phyloP scores from a whole-genome alignment of 2,888 invertebrate species.

The Beris morrisii region DNA sequence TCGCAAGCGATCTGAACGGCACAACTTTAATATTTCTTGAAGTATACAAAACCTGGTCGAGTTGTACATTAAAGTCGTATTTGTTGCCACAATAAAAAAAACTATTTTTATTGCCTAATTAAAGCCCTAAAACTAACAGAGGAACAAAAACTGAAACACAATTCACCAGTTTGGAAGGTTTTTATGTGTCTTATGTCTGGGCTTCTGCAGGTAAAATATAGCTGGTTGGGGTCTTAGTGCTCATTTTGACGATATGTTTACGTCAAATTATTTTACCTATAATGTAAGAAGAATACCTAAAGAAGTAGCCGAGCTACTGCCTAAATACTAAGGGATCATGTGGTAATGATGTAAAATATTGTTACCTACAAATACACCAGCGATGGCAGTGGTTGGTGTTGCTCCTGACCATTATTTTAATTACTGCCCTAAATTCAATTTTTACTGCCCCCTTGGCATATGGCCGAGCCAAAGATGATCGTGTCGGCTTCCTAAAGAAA shows the following conservation, averaged over 20 bases:
- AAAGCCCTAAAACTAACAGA: constrained; percentile 35
- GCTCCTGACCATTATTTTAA: constrained; percentile 23
- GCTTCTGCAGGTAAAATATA: no score
- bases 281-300: no score
- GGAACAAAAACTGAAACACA: constrained; percentile 8
- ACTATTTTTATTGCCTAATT: constrained; percentile 37
- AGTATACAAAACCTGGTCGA: neutral
- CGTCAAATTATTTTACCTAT: no score
- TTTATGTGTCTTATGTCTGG: no score
- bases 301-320: no score
- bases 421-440: constrained; percentile 28
- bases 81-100: constrained; percentile 31
- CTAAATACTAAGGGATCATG: no score
- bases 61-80: constrained; percentile 6
- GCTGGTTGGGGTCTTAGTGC: no score
- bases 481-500: no score
- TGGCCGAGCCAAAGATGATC: neutral
- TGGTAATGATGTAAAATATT: no score
- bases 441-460: constrained; percentile 22
- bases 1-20: neutral
- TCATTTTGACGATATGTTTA: no score
- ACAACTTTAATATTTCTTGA: neutral
- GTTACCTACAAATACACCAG: no score
- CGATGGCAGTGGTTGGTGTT: neutral
- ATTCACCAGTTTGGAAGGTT: no score